phyloP scores from a whole-genome alignment of 2,888 invertebrate genomes.

The Ormyrus thymus region DNA sequence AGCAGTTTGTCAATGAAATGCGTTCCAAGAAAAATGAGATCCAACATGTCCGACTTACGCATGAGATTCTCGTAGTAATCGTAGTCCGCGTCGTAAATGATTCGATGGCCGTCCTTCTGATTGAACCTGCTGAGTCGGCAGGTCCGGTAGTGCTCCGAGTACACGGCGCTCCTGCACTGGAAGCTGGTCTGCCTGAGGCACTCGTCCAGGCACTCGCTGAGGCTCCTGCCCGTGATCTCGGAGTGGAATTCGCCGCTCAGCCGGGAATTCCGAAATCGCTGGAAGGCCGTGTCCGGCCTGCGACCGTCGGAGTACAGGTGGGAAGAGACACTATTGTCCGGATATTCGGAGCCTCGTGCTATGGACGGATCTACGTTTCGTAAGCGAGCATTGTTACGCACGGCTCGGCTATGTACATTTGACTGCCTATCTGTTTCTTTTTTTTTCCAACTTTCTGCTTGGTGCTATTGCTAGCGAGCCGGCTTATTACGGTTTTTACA shows the following conservation, averaged over 20 bases:
- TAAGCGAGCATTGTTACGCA: slow-evolving; percentile 60
- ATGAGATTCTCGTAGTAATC: slow-evolving; percentile 95
- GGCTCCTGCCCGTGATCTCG: slow-evolving; percentile 89
- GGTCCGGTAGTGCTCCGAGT: slow-evolving; percentile 89
- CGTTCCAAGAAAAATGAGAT: too few species aligned
- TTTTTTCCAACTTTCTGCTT: slow-evolving; percentile 14
- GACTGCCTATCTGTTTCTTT: not conserved
- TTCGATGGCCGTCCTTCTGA: slow-evolving; percentile 90
- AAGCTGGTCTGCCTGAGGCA: slow-evolving; percentile 92
- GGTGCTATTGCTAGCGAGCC: slow-evolving; percentile 38
- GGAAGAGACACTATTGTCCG: slow-evolving; percentile 90
- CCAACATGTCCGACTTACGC: slow-evolving; percentile 80
- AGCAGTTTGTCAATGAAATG: too few species aligned
- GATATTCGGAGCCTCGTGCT: slow-evolving; percentile 93
- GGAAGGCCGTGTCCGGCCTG: slow-evolving; percentile 92
- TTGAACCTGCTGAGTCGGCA: slow-evolving; percentile 91
- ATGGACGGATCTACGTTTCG: slow-evolving; percentile 69
- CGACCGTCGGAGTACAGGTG: slow-evolving; percentile 89
- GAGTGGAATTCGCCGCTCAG: slow-evolving; percentile 92
- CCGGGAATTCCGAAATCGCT: slow-evolving; percentile 89
- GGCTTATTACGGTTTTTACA: slow-evolving; percentile 50
- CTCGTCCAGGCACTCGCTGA: slow-evolving; percentile 93
- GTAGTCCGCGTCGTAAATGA: slow-evolving; percentile 93
- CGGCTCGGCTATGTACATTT: slow-evolving; percentile 53
- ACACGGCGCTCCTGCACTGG: slow-evolving; percentile 91